phyloP scores from a whole-genome alignment of 2,888 invertebrate genomes.

The Platycnemis pennipes region DNA sequence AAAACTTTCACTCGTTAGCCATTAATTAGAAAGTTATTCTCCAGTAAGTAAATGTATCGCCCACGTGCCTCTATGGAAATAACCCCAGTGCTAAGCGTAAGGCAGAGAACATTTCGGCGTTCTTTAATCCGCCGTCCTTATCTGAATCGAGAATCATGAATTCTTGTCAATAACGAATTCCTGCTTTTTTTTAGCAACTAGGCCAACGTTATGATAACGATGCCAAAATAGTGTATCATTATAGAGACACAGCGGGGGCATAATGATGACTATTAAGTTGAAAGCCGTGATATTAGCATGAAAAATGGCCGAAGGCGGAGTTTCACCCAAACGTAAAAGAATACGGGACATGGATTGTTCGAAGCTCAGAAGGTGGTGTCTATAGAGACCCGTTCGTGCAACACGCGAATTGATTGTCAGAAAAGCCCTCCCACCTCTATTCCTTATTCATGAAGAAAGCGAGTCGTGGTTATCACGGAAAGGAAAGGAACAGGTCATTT shows the following conservation, averaged over 20 bases:
- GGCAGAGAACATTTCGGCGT: not conserved
- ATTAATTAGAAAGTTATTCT: not conserved
- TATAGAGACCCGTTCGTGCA: constrained; percentile 34
- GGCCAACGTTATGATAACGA: constrained; percentile 47
- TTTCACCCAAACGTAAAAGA: constrained; percentile 24
- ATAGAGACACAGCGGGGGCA: not conserved
- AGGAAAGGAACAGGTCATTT: not conserved
- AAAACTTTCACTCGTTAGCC: not conserved
- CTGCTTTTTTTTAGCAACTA: not conserved
- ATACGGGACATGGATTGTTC: constrained; percentile 10
- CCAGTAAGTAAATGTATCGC: not conserved
- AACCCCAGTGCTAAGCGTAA: not conserved
- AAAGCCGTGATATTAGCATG: constrained; percentile 45
- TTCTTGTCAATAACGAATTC: not conserved
- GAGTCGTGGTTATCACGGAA: not conserved
- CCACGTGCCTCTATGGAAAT: not conserved
- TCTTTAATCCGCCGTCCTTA: not conserved
- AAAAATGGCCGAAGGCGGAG: constrained; percentile 21
- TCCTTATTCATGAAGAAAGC: constrained; percentile 46
- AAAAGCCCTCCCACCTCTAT: not conserved
- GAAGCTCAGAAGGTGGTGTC: constrained; percentile 3
- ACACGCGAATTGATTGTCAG: constrained; percentile 62
- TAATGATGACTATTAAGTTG: constrained; percentile 44
- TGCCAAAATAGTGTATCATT: constrained; percentile 29
- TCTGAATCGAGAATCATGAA: not conserved